Evolutionary conservation across 30 jellyfish, hydroid and myxozoan genomes (phyloP).

Genomic region (Cassiopea xamachana): DNA sequence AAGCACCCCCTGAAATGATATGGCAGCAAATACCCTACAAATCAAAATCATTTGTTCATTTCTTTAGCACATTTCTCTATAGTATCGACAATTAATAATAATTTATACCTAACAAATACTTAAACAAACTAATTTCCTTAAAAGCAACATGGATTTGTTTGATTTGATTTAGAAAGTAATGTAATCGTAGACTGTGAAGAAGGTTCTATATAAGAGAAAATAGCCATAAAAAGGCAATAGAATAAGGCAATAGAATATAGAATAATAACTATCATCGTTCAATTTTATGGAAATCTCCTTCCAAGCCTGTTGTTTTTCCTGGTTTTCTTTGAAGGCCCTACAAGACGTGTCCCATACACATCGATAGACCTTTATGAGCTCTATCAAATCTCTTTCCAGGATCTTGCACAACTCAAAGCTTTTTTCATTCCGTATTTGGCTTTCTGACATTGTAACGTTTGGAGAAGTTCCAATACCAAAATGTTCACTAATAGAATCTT

Average conservation of each 20-base stretch:
- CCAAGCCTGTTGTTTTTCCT: constrained; percentile 47
- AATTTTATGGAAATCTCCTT: constrained; percentile 45
- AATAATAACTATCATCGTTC: constrained; percentile 27
- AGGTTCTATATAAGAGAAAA: background rate
- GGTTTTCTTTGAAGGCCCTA: constrained; percentile 48
- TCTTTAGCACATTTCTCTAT: background rate
- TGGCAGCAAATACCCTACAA: background rate
- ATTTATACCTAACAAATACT: background rate
- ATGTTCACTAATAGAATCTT: background rate
- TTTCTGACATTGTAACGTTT: background rate
- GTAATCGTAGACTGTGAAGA: background rate
- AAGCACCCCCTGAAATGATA: background rate
- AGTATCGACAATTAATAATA: background rate
- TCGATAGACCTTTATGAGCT: constrained; percentile 22
- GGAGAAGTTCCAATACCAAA: constrained; percentile 16
- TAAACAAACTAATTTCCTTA: background rate
- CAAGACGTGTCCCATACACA: constrained; percentile 65
- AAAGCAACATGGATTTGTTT: background rate
- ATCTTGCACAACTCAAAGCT: constrained; percentile 28
- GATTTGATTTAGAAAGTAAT: background rate
- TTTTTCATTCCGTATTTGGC: constrained; percentile 18
- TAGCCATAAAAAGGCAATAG: background rate
- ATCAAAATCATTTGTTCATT: background rate
- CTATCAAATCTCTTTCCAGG: constrained; percentile 51
- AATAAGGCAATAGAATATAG: background rate